Percentiles rank a stretch among this genome's conserved stretches.
These are phyloP conservation scores for Paguma larvata DNA, from an alignment of 2,797 vertebrate species.

Conservation along the genomic window DNA sequence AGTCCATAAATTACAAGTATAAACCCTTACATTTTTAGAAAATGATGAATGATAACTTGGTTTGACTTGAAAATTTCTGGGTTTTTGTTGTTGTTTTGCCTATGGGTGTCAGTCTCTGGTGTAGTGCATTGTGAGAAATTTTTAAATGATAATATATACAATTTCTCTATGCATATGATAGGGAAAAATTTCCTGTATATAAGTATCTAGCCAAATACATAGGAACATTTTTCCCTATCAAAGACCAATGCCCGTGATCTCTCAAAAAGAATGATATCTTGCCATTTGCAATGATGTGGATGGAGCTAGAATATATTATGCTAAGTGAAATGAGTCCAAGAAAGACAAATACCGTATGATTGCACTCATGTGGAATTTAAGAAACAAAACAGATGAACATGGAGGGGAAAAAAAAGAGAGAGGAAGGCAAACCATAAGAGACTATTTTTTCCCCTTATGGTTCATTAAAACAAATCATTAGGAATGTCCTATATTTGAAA, in stretches of 20 bases:
- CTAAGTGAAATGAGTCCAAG: too few relatives aligned
- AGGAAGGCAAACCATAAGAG: background rate
- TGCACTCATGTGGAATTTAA: too few relatives aligned
- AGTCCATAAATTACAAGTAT: background rate
- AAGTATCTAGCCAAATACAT: background rate
- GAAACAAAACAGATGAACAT: too few relatives aligned
- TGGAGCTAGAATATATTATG: too few relatives aligned
- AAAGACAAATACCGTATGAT: too few relatives aligned
- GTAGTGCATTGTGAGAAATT: background rate
- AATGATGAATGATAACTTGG: background rate
- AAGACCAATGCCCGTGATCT: background rate
- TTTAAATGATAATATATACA: background rate
- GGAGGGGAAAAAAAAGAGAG: too few relatives aligned
- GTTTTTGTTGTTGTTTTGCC: background rate
- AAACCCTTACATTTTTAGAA: background rate
- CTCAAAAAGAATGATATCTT: background rate
- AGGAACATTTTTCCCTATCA: background rate
- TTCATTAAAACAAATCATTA: conserved; percentile 22
- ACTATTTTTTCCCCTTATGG: background rate
- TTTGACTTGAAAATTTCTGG: background rate
- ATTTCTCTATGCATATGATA: too few relatives aligned
- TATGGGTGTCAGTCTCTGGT: background rate
- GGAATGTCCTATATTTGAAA: background rate
- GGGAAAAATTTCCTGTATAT: background rate
- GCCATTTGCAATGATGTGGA: too few relatives aligned